Conservation (phyloP, 2,113 vertebrate genomes). For the Triplophysa rosa region DNA sequence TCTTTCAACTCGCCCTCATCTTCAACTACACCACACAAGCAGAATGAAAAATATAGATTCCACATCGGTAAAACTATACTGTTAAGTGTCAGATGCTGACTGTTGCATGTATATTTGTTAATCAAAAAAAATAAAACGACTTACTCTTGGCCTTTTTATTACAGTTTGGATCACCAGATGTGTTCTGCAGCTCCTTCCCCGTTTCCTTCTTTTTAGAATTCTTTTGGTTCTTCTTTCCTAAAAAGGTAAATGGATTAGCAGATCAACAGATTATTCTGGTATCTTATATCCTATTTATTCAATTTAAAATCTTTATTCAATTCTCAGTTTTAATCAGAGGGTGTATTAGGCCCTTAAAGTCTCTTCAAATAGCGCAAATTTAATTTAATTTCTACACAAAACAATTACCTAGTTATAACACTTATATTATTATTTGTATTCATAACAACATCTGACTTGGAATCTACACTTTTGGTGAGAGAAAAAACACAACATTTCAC, state of each 20-base stretch:
- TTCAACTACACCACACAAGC: conserved; percentile 62
- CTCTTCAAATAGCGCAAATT: too few relatives aligned
- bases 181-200: conserved; percentile 67
- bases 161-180: conserved; percentile 64
- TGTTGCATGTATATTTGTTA: not conserved
- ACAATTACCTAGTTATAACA: too few relatives aligned
- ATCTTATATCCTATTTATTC: too few relatives aligned
- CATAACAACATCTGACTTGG: too few relatives aligned
- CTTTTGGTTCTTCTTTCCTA: conserved; percentile 65
- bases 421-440: too few relatives aligned
- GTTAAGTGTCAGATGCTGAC: not conserved
- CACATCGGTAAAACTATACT: not conserved
- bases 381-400: too few relatives aligned
- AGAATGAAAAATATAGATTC: not conserved
- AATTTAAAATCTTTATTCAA: too few relatives aligned
- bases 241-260: conserved; percentile 50
- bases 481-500: too few relatives aligned
- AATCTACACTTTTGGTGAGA: too few relatives aligned
- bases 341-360: not conserved
- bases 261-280: too few relatives aligned
- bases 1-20: not conserved
- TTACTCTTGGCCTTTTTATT: conserved; percentile 71
- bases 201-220: conserved; percentile 66
- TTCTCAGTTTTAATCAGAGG: too few relatives aligned
- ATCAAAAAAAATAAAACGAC: conserved; percentile 17